phyloP scores from a whole-genome alignment of 23 tunicate species.

The Styela clava region DNA sequence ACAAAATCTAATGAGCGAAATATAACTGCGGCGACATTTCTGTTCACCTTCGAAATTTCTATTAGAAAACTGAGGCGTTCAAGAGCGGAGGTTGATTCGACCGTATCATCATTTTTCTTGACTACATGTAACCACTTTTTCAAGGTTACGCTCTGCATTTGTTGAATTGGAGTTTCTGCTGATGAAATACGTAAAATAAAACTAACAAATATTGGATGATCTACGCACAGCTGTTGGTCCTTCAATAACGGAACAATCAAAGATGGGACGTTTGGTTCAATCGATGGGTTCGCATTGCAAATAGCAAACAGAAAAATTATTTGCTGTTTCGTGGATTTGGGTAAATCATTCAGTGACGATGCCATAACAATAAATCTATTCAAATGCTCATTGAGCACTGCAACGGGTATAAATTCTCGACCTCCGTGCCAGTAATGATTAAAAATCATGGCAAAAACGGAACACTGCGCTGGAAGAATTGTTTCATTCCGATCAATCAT shows the following conservation, averaged over 20 bases:
- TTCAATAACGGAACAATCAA: neutral
- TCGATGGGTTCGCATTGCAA: neutral
- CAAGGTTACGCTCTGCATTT: neutral
- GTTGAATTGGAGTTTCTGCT: neutral
- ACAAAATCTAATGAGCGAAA: neutral
- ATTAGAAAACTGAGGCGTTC: neutral
- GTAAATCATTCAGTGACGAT: neutral
- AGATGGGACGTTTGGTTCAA: neutral
- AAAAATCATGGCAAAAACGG: neutral
- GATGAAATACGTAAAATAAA: neutral
- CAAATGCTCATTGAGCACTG: neutral
- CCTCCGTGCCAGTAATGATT: neutral
- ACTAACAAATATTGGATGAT: conserved; percentile 5
- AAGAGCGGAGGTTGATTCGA: neutral
- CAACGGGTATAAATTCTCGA: neutral
- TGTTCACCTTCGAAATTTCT: neutral
- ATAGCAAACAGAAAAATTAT: neutral
- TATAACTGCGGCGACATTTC: neutral
- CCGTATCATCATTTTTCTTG: neutral
- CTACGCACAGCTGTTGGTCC: neutral
- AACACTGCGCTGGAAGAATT: neutral
- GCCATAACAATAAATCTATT: neutral
- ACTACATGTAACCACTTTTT: neutral
- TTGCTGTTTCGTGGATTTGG: neutral
- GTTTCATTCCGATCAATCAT: neutral